Percentiles rank a stretch among this genome's conserved stretches.
Evolutionary conservation across 1,140 invertebrate genomes (phyloP).

Genomic region (Calephelis nemesis): DNA sequence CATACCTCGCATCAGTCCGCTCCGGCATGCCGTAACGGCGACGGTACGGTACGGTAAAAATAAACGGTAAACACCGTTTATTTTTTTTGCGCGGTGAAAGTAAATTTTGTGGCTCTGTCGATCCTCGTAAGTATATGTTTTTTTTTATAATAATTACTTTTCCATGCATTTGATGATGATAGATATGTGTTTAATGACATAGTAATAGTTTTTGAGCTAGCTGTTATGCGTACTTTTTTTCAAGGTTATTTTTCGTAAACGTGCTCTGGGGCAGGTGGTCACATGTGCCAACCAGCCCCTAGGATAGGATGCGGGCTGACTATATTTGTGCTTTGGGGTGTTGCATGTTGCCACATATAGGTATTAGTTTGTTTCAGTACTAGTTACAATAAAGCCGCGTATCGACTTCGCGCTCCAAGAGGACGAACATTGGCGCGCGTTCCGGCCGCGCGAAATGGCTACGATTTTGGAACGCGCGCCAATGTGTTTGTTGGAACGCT

Average conservation of each 20-base stretch:
- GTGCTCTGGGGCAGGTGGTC: conserved; percentile 17
- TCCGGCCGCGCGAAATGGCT: too few species aligned
- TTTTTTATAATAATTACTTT: background rate
- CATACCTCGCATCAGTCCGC: conserved; percentile 2
- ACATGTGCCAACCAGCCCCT: conserved; percentile 15
- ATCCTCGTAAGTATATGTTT: background rate
- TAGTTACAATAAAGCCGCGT: background rate
- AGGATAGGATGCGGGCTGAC: background rate
- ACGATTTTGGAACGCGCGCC: too few species aligned
- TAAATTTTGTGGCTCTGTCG: conserved; percentile 8
- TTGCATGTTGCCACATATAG: background rate
- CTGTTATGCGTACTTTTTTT: background rate
- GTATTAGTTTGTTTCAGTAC: background rate
- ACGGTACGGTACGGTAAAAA: too few species aligned
- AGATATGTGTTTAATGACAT: conserved; percentile 1
- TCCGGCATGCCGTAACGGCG: conserved; percentile 4
- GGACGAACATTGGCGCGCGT: too few species aligned
- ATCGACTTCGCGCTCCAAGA: too few species aligned
- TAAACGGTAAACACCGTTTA: conserved; percentile 1
- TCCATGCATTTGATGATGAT: background rate
- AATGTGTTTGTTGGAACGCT: too few species aligned
- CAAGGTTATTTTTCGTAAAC: conserved; percentile 10
- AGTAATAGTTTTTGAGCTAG: conserved; percentile 13
- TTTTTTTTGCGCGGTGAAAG: conserved; percentile 13
- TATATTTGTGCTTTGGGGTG: background rate